Percentiles rank a stretch among this genome's conserved stretches.
phyloP scores from a whole-genome alignment of 2,113 vertebrate genomes.

The Bufo gargarizans region DNA sequence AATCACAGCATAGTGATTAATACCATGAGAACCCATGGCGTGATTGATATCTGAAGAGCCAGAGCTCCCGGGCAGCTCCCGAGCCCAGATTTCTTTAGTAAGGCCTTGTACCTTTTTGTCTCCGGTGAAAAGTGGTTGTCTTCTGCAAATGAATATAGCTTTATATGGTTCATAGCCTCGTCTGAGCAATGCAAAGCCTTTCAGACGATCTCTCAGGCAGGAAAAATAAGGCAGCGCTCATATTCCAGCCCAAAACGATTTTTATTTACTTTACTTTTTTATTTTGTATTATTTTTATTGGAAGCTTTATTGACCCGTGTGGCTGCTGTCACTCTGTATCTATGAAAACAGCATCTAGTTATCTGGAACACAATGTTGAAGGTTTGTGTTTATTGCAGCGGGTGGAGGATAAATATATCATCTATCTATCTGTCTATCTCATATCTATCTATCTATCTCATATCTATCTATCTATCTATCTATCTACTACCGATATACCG shows the following conservation, averaged over 20 bases:
- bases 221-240: neutral
- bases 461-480: neutral
- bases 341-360: slow-evolving; percentile 25
- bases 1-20: slow-evolving; percentile 40
- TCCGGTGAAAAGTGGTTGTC: slow-evolving; percentile 41
- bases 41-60: slow-evolving; percentile 9
- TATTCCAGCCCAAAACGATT: neutral
- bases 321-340: slow-evolving; percentile 17
- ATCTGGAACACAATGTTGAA: neutral
- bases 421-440: neutral
- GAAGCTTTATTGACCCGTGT: neutral
- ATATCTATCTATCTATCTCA: neutral
- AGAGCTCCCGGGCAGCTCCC: neutral
- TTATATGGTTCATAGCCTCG: slow-evolving; percentile 40
- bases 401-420: neutral
- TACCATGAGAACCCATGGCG: neutral
- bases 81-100: slow-evolving; percentile 46
- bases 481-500: too few relatives aligned
- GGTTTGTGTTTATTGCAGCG: neutral
- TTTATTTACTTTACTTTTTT: neutral
- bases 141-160: slow-evolving; percentile 20
- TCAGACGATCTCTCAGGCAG: neutral
- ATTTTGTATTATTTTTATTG: slow-evolving; percentile 7
- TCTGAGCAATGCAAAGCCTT: neutral
- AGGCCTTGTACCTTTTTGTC: slow-evolving; percentile 40